These are phyloP conservation scores for Syrphus vitripennis DNA, from an alignment of 2,888 invertebrate species.

Conservation along the genomic window DNA sequence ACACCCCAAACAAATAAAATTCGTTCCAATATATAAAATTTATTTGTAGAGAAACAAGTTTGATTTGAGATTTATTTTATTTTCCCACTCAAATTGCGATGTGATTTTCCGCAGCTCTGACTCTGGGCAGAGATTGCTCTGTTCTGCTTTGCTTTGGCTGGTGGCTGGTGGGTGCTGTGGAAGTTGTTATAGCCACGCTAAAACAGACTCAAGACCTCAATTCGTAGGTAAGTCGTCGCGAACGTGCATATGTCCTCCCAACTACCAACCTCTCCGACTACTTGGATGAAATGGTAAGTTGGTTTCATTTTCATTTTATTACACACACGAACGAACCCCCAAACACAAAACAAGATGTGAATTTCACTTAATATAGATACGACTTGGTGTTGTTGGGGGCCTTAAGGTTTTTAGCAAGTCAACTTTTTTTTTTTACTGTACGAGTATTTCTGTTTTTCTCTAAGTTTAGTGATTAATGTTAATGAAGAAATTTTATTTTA, in stretches of 20 bases:
- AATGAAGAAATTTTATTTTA: constrained; percentile 45
- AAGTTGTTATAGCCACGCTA: constrained; percentile 45
- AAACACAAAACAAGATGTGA: constrained; percentile 8
- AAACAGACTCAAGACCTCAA: constrained; percentile 56
- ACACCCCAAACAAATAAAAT: constrained; percentile 1
- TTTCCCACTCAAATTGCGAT: constrained; percentile 28
- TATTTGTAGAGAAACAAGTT: constrained; percentile 21
- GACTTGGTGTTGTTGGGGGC: constrained; percentile 24
- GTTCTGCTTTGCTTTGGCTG: no score
- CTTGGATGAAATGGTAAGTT: constrained; percentile 2
- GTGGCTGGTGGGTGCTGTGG: no score
- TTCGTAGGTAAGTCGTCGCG: constrained; percentile 9
- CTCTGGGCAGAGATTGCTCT: background rate
- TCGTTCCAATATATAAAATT: constrained; percentile 20
- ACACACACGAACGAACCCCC: background rate
- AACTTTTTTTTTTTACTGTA: constrained; percentile 9
- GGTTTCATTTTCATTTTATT: constrained; percentile 55
- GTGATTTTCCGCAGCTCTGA: constrained; percentile 25
- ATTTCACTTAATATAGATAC: constrained; percentile 50
- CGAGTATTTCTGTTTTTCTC: background rate
- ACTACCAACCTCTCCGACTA: background rate
- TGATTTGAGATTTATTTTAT: constrained; percentile 8
- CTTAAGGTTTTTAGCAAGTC: constrained; percentile 27
- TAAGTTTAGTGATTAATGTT: constrained; percentile 35
- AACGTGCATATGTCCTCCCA: background rate